Evolutionary conservation across 2,113 vertebrate species (phyloP).

Genomic region (Hylia prasina): DNA sequence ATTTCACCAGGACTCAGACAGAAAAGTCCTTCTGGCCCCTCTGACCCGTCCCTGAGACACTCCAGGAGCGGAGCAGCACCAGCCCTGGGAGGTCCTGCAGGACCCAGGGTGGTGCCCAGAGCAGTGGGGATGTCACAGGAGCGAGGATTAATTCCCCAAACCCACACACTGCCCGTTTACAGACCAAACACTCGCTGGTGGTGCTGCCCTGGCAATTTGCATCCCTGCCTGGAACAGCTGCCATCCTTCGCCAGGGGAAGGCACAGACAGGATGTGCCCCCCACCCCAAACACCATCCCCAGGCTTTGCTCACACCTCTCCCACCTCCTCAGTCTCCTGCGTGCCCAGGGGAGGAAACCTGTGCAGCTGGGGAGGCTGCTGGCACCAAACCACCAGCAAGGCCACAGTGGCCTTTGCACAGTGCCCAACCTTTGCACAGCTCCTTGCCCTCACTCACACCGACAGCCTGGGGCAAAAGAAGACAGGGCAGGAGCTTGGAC

Average conservation of each 20-base stretch:
- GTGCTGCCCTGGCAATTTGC: not conserved
- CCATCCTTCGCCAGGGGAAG: not conserved
- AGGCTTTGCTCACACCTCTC: not conserved
- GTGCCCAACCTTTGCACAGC: not conserved
- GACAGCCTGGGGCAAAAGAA: accelerated
- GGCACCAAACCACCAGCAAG: not conserved
- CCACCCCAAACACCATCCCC: accelerated
- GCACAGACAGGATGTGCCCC: not conserved
- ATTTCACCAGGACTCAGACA: not conserved
- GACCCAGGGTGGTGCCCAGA: accelerated
- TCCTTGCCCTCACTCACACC: accelerated
- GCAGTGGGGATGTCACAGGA: not conserved
- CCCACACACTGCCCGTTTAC: accelerated
- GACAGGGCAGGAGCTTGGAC: not conserved
- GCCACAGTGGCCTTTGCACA: not conserved
- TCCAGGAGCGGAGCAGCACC: not conserved
- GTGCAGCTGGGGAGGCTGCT: not conserved
- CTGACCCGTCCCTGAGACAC: accelerated
- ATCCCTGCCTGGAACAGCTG: not conserved
- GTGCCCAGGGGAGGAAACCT: not conserved
- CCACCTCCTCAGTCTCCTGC: not conserved
- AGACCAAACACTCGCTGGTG: accelerated
- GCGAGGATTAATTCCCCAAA: not conserved
- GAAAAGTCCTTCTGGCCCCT: not conserved
- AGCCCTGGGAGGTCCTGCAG: not conserved